These are phyloP conservation scores for Eupeodes latifasciatus DNA, from an alignment of 2,888 invertebrate genomes.

Conservation along the genomic window DNA sequence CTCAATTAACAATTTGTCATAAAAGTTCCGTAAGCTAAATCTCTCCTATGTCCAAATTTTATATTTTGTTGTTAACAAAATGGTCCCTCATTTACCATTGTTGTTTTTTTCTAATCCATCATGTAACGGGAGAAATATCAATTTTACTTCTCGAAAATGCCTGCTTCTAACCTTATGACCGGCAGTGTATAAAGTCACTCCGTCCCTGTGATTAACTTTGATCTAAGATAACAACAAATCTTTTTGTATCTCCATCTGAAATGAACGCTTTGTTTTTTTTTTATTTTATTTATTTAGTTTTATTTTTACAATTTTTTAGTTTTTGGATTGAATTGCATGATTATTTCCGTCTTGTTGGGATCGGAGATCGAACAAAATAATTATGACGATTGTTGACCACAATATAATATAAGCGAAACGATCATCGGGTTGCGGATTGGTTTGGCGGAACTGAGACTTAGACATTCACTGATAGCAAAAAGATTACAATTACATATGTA, in stretches of 20 bases:
- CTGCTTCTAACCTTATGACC: no score
- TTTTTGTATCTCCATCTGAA: constrained; percentile 51
- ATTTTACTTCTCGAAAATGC: no score
- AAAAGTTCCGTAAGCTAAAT: no score
- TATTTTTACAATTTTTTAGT: not conserved
- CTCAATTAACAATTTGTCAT: no score
- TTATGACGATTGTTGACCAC: constrained; percentile 49
- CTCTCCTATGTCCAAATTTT: no score
- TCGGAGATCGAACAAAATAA: constrained; percentile 48
- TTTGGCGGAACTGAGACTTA: not conserved
- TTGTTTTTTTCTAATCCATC: no score
- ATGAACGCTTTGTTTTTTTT: constrained; percentile 26
- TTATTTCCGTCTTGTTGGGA: constrained; percentile 50
- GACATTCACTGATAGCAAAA: not conserved
- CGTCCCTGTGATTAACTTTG: not conserved
- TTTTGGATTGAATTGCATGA: constrained; percentile 40
- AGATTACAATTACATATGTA: not conserved
- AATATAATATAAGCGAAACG: not conserved
- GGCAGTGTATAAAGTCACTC: no score
- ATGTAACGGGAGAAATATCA: no score
- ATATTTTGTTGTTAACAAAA: no score
- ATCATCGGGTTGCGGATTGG: not conserved
- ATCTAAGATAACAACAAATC: constrained; percentile 57
- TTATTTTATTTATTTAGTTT: not conserved
- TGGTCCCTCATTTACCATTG: no score